Base-by-base conservation (phyloP, 2,797 vertebrate genomes). In the Xerus rutilus region DNA sequence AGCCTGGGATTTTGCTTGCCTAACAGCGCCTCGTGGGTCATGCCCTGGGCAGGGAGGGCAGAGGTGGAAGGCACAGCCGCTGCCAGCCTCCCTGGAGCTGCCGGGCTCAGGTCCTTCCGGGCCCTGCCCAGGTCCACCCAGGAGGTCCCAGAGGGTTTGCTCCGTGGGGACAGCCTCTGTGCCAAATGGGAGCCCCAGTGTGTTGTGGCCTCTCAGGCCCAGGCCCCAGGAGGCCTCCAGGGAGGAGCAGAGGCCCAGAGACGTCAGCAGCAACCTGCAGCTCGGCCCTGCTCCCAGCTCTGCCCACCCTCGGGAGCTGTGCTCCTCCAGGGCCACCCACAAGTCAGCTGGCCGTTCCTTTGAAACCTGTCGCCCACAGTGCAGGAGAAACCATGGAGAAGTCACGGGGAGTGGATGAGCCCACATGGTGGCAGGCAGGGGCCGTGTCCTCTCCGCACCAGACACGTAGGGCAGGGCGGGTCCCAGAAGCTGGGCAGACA, bases 261-360 rank as follows among this genome's bases (percentile, higher is more conserved):
- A 90, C 18, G n/a, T 96, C 96, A 95, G 65, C 82, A 57, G 64
- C 17, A 39, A 89, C 62, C 69, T 0, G 0, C 2, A 39, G 25
- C 72, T 62, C 85, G 72, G 70, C 21, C 35, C 35, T 39, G 69
- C 54, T 49, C 69, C 83, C 79, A 91, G 49, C 15, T 0, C 14
- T 6, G n/a, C 20, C 52, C 54, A 7, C 3, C 85, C 59, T 70
- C 35, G 52, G 76, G 76, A 84, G 45, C 35, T 11, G 35, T 59
- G 67, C 52, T 54, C 79, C 69, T 43, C 76, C 25, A 4, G 70
- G 1, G 28, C 3, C 14, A 35, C 39, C 64, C 69, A 11, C 0
- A 0, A 45, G 57, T 35, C 18, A 32, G 43, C 70, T 82, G 77
- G 21, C 79, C 74, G n/a, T 57, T 18, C 72, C 72, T 78, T 3